Conservation (phyloP, 2,888 invertebrate genomes). For the Crocallis elinguaria region DNA sequence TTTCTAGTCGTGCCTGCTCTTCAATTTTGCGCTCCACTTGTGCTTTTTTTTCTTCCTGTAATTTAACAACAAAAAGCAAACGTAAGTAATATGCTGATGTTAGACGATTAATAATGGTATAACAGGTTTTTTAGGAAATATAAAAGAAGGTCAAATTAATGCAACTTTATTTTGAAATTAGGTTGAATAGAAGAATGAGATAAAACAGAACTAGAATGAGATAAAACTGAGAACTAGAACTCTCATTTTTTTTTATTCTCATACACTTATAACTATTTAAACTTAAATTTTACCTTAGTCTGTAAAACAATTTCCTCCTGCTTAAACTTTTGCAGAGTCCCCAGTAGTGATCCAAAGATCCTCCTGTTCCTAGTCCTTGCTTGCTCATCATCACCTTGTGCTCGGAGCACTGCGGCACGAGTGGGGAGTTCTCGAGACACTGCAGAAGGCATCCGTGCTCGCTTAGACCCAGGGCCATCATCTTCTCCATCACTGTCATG, state of each 20-base stretch:
- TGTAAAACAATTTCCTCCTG: conserved; percentile 96
- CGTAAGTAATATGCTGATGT: not conserved
- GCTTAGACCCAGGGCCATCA: conserved; percentile 63
- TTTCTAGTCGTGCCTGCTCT: conserved; percentile 94
- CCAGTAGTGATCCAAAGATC: conserved; percentile 98
- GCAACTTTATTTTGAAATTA: too few species aligned
- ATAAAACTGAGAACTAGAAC: too few species aligned
- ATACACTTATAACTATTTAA: not conserved
- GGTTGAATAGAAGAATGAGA: too few species aligned
- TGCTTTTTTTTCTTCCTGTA: conserved; percentile 82
- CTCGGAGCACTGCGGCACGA: conserved; percentile 82
- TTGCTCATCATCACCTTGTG: conserved; percentile 92
- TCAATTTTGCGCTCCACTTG: conserved; percentile 97
- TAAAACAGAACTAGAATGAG: too few species aligned
- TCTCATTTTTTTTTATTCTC: too few species aligned
- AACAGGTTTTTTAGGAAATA: too few species aligned
- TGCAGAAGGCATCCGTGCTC: conserved; percentile 85
- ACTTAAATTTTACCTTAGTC: conserved; percentile 84
- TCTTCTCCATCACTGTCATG: conserved; percentile 81
- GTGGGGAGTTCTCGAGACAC: conserved; percentile 95
- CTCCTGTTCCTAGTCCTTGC: conserved; percentile 93
- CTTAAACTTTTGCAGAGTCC: conserved; percentile 97
- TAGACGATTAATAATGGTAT: too few species aligned
- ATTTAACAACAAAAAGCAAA: not conserved
- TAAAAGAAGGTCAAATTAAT: too few species aligned